Percentiles rank a stretch among this genome's conserved stretches.
Evolutionary conservation across 35 echinoderm and acorn worm species (phyloP).

Genomic region (Holothuria glaberrima): DNA sequence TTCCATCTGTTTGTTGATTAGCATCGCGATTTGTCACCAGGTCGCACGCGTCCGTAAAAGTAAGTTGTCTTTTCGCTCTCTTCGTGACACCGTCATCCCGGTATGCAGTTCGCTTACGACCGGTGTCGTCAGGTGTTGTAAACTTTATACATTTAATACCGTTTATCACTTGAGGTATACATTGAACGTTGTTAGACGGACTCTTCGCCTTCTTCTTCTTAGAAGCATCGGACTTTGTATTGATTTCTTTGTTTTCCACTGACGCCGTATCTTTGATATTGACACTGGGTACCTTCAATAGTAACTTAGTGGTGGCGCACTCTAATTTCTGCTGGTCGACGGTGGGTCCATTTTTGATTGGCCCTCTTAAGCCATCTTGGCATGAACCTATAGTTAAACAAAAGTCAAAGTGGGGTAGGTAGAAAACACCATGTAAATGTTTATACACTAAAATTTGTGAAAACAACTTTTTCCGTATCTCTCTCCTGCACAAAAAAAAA

Average conservation of each 20-base stretch:
- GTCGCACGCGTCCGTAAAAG: background rate
- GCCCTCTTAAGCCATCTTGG: no score
- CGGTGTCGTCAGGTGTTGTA: slow-evolving; percentile 10
- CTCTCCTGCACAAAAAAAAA: background rate
- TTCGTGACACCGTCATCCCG: background rate
- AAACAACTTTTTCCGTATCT: no score
- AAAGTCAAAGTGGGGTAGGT: no score
- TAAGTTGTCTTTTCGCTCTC: background rate
- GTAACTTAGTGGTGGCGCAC: no score
- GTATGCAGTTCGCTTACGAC: background rate
- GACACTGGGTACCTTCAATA: no score
- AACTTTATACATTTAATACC: slow-evolving; percentile 23
- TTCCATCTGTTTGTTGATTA: background rate
- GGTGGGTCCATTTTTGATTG: no score
- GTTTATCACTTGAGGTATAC: slow-evolving; percentile 39
- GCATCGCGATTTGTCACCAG: background rate
- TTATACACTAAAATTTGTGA: no score
- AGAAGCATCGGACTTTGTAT: background rate
- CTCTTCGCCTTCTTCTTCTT: background rate
- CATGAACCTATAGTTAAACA: no score
- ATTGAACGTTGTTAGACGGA: background rate
- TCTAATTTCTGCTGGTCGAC: no score
- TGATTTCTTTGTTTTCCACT: background rate
- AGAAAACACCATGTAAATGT: no score
- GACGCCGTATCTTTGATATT: no score